Evolutionary conservation across 2,113 vertebrate genomes (phyloP).

Genomic region (Dipodomys spectabilis): DNA sequence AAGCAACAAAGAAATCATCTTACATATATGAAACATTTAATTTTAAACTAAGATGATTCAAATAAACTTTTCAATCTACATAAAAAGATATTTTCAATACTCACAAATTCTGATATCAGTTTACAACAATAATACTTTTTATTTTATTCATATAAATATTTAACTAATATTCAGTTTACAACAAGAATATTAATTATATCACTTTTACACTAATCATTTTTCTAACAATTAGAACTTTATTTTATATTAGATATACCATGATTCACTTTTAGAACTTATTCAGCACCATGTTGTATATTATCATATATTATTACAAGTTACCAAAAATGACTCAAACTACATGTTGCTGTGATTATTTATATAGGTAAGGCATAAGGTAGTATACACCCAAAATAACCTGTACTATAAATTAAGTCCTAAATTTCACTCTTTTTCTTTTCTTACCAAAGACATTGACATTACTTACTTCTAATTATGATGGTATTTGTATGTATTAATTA

Average conservation of each 20-base stretch:
- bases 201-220: not conserved
- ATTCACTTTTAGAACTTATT: too few relatives aligned
- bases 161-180: not conserved
- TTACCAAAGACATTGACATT: not conserved
- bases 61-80: not conserved
- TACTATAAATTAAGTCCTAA: not conserved
- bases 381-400: not conserved
- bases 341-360: not conserved
- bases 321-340: not conserved
- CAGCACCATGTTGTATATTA: not conserved
- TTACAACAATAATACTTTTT: constrained; percentile 23
- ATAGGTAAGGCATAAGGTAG: not conserved
- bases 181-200: not conserved
- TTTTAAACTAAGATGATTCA: constrained; percentile 20
- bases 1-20: too few relatives aligned
- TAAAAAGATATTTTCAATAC: not conserved
- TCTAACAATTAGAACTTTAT: not conserved
- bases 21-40: not conserved
- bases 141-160: too few relatives aligned
- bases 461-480: not conserved
- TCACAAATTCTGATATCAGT: not conserved
- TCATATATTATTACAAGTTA: not conserved
- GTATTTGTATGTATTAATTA: not conserved
- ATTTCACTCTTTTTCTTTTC: not conserved
- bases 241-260: not conserved